Evolutionary conservation across 2,888 invertebrate genomes (phyloP), one percentile per base, ranked within the genome.

Genomic region (Chrysolina haemoptera): DNA sequence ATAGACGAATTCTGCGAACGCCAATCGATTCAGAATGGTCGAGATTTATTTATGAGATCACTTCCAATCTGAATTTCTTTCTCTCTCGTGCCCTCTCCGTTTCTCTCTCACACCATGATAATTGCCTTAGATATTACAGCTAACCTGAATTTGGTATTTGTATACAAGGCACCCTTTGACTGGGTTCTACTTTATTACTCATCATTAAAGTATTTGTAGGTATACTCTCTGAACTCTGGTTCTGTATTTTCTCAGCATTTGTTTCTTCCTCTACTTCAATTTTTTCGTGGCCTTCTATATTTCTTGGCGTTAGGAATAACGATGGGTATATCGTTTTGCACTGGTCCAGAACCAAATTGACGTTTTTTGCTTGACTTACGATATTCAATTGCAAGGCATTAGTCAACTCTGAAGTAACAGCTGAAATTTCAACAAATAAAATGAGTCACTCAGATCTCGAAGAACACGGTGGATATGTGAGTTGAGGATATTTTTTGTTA

Each of bases 311-410:
- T 48, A 35, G 53, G 27, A 77, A 77, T 50, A 77, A 67, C 0
- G 77, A 67, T 18, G 81, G 80, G 69, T 81, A 81, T 10, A 81
- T 79, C 16, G 64, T 55, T 68, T 75, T 81, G 72, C 81, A 81
- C 40, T 80, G 79, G 41, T 81, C 78, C 35, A 81, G 65, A 14
- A 79, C 80, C 6, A 64, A 53, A 50, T 78, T 48, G 12, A 81
- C 76, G 53, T 76, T 81, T 53, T 76, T 77, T 5, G 80, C 75
- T 73, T 81, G 81, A 4, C 80, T 78, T 16, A 80, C 64, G 27
- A 81, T 75, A 65, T 80, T 80, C 62, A 76, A 48, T 76, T 80
- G 78, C 12, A 81, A 73, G 8, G 78, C 79, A 12, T 75, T 75
- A 1, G 81, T 80, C n/a, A 80, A 73, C 70, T 82, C 79, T 12